Percentiles rank a stretch among this genome's conserved stretches.
Conservation (phyloP, 2,113 vertebrate species). For the Grammomys dolichurus region DNA sequence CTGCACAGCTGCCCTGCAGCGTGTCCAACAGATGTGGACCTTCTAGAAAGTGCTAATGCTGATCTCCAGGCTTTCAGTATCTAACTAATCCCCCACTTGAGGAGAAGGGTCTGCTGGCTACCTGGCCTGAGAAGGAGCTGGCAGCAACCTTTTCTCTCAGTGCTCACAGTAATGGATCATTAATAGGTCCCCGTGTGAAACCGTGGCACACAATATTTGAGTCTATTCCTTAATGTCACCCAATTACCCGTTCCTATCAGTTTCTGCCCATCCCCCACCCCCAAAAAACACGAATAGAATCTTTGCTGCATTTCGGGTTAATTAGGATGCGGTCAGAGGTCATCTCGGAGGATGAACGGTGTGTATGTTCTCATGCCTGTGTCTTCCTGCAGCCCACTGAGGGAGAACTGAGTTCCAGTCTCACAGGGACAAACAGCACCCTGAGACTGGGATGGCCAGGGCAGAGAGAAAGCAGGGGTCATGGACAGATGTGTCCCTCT, state of each 20-base stretch:
- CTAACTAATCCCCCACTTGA: not conserved
- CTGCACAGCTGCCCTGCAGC: not conserved
- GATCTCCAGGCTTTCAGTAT: not conserved
- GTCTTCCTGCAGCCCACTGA: rapidly evolving
- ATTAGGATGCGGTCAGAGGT: constrained; percentile 66
- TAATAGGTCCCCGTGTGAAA: not conserved
- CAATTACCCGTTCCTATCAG: constrained; percentile 46
- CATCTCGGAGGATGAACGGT: not conserved
- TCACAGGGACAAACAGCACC: not conserved
- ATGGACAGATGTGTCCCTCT: not conserved
- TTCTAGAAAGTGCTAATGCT: constrained; percentile 13
- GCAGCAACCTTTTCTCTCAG: not conserved
- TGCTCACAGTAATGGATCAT: not conserved
- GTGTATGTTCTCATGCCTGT: not conserved
- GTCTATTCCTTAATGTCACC: constrained; percentile 34
- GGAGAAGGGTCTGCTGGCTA: constrained; percentile 18
- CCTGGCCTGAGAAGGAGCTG: not conserved
- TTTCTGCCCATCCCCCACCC: not conserved
- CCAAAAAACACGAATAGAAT: constrained; percentile 40
- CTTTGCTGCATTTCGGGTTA: constrained; percentile 28
- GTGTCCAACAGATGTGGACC: not conserved
- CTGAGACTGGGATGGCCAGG: not conserved
- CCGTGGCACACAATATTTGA: not conserved
- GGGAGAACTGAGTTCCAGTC: not conserved
- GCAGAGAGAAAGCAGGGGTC: not conserved